Conservation (phyloP, 2,797 vertebrate genomes). For the Tinamus major region DNA sequence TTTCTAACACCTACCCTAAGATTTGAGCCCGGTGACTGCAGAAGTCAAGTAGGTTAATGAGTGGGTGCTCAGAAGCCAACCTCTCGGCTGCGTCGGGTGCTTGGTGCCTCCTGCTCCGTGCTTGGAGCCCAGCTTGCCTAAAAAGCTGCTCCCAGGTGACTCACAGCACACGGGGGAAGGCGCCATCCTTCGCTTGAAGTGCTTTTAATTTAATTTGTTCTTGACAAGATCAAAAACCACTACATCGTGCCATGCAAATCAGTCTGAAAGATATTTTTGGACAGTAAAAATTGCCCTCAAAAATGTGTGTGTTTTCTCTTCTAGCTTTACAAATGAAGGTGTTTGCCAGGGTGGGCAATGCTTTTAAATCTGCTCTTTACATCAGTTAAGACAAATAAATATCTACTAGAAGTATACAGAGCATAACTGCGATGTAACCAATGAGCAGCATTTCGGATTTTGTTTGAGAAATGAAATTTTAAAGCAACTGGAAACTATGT, state of each 20-base stretch:
- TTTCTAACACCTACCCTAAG: slow-evolving; percentile 38
- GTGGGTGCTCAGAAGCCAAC: background rate
- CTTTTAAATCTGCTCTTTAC: background rate
- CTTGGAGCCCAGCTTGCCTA: background rate
- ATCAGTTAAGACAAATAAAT: background rate
- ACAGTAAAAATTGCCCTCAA: background rate
- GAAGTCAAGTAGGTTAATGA: background rate
- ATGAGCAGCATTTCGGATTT: background rate
- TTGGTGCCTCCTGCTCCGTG: slow-evolving; percentile 26
- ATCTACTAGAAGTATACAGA: fast-evolving
- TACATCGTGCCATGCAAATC: background rate
- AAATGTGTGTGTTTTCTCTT: background rate
- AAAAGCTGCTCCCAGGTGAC: slow-evolving; percentile 33
- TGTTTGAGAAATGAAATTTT: background rate
- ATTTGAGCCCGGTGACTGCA: background rate
- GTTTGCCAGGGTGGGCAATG: background rate
- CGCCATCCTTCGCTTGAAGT: background rate
- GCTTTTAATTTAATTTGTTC: slow-evolving; percentile 25
- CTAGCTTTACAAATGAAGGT: background rate
- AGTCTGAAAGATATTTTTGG: background rate
- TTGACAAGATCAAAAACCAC: background rate
- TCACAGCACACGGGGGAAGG: background rate
- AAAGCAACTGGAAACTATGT: background rate
- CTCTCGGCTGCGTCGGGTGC: too few species aligned
- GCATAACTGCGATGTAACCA: background rate